A percentile compares a stretch with the other conserved stretches of the same genome.
Evolutionary conservation across 2,888 invertebrate species (phyloP).

Genomic region (Timema cristinae): DNA sequence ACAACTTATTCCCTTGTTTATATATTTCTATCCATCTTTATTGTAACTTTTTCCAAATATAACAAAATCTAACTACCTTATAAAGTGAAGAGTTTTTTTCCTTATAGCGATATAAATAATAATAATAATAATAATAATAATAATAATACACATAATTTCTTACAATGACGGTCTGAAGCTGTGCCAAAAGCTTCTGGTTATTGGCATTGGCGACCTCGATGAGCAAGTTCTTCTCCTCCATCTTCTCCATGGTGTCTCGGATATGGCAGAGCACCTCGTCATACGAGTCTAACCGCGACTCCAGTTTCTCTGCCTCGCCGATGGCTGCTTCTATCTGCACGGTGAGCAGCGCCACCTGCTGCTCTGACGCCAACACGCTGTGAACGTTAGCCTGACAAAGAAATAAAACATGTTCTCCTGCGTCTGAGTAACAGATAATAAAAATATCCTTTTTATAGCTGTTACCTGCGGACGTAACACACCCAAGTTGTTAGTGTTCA

Average conservation of each 20-base stretch:
- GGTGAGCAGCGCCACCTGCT: constrained; percentile 65
- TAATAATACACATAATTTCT: constrained; percentile 40
- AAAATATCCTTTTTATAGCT: too few relatives aligned
- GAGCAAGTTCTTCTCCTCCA: constrained; percentile 84
- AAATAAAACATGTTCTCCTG: too few relatives aligned
- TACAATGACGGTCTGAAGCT: constrained; percentile 75
- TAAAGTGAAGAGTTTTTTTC: too few relatives aligned
- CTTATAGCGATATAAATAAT: constrained; percentile 17
- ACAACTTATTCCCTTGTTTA: constrained; percentile 13
- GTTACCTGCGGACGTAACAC: too few relatives aligned
- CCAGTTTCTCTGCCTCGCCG: constrained; percentile 67
- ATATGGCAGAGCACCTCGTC: constrained; percentile 80
- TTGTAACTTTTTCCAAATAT: too few relatives aligned
- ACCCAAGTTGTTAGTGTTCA: too few relatives aligned
- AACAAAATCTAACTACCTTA: too few relatives aligned
- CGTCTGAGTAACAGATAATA: too few relatives aligned
- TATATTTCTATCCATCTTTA: too few relatives aligned
- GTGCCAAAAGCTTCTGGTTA: constrained; percentile 72
- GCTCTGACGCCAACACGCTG: constrained; percentile 86
- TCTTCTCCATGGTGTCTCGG: constrained; percentile 83
- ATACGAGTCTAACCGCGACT: constrained; percentile 69
- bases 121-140: constrained; percentile 13
- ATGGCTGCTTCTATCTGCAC: constrained; percentile 73
- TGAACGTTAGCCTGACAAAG: constrained; percentile 75
- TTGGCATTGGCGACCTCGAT: constrained; percentile 83